These are phyloP conservation scores for Trogon surrucura DNA, from an alignment of 2,113 vertebrate genomes.

Conservation along the genomic window DNA sequence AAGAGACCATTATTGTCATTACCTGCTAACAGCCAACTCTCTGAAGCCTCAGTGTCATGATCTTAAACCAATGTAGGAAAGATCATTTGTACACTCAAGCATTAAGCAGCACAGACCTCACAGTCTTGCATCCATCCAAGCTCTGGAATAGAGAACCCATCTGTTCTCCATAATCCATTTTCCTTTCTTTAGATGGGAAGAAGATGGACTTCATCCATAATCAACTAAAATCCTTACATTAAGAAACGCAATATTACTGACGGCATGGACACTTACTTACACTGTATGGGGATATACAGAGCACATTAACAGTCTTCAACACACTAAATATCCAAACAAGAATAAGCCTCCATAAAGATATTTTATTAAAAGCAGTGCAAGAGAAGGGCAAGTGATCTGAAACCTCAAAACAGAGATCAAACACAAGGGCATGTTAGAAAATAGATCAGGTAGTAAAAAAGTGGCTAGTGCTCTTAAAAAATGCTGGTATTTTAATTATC, in stretches of 20 bases:
- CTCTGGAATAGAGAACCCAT: not conserved
- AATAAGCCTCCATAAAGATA: not conserved
- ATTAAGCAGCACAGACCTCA: not conserved
- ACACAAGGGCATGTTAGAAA: not conserved
- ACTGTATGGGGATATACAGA: not conserved
- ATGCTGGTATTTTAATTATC: not conserved
- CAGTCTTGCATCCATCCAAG: not conserved
- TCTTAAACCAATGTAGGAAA: not conserved
- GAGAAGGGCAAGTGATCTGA: not conserved
- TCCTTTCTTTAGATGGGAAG: not conserved
- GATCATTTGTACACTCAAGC: accelerated
- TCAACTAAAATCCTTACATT: not conserved
- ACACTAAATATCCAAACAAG: not conserved
- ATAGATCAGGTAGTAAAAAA: not conserved
- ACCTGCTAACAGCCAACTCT: constrained; percentile 10
- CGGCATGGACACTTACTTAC: not conserved
- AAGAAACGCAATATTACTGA: not conserved
- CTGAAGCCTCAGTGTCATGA: not conserved
- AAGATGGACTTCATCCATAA: not conserved
- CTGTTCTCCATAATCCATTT: not conserved
- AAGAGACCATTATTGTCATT: constrained; percentile 18
- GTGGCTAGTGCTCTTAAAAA: not conserved
- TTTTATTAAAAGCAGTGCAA: not conserved
- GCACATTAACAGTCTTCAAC: not conserved
- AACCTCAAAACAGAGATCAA: not conserved